Conservation (phyloP, 1,140 invertebrate genomes). For the Plodia interpunctella region DNA sequence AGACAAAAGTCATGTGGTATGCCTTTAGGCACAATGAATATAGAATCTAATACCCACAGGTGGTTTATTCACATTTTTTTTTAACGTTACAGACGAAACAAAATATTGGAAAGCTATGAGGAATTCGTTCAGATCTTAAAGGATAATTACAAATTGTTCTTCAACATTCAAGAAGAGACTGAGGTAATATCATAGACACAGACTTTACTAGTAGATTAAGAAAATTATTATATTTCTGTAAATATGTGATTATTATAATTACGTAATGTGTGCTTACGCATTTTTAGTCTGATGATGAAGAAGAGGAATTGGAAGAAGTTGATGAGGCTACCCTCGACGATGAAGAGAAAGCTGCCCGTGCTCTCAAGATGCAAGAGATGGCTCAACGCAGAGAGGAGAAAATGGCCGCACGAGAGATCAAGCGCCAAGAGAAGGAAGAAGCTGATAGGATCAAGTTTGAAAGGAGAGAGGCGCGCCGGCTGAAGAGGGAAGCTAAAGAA, state of each 20-base stretch:
- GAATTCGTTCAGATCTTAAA: constrained; percentile 51
- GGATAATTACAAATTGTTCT: constrained; percentile 64
- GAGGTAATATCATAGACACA: constrained; percentile 35
- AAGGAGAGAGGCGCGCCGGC: constrained; percentile 48
- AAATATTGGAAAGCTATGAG: constrained; percentile 47
- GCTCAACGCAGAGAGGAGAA: constrained; percentile 36
- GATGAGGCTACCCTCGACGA: constrained; percentile 62
- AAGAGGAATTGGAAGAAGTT: constrained; percentile 60
- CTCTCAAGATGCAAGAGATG: constrained; percentile 37
- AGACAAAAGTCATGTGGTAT: no score
- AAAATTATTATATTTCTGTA: no score
- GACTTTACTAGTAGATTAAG: no score
- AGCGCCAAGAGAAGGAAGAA: constrained; percentile 43
- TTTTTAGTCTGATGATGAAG: constrained; percentile 43
- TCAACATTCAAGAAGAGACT: constrained; percentile 63
- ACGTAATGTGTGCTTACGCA: no score
- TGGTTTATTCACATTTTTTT: no score
- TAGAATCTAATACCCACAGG: no score
- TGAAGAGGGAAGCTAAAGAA: constrained; percentile 53
- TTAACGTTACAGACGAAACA: constrained; percentile 34
- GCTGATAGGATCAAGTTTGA: constrained; percentile 48
- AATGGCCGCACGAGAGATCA: constrained; percentile 42
- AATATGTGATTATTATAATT: no score
- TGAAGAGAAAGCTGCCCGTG: constrained; percentile 51
- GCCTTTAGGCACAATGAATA: no score